These are phyloP conservation scores for Corythaixoides concolor DNA, from an alignment of 2,113 vertebrate species.

Conservation along the genomic window DNA sequence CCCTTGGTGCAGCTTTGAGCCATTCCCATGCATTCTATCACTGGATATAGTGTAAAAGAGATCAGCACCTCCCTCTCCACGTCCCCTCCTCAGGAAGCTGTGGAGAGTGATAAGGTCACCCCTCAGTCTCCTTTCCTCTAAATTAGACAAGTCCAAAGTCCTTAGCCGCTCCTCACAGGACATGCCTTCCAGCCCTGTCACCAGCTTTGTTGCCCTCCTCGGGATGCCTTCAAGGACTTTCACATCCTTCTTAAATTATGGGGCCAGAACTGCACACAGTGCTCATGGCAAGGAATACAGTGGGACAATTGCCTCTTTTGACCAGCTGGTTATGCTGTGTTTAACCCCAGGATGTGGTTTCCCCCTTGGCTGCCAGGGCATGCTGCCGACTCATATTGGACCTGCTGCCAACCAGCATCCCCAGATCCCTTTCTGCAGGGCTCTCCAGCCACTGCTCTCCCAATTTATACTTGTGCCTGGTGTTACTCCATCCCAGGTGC, in stretches of 20 bases:
- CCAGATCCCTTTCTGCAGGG: neutral
- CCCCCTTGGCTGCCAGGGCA: neutral
- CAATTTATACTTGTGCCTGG: neutral
- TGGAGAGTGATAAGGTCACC: neutral
- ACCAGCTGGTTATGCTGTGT: too few relatives aligned
- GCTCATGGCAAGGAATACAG: too few relatives aligned
- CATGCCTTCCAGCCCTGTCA: too few relatives aligned
- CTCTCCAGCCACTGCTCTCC: neutral
- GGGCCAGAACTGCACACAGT: too few relatives aligned
- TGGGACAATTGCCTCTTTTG: too few relatives aligned
- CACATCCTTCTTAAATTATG: too few relatives aligned
- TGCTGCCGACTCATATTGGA: neutral
- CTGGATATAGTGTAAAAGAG: neutral
- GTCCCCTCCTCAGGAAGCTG: neutral
- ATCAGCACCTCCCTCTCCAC: neutral
- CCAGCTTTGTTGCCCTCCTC: too few relatives aligned
- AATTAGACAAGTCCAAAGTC: too few relatives aligned
- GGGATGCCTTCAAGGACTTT: too few relatives aligned
- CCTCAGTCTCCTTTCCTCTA: neutral
- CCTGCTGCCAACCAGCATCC: neutral
- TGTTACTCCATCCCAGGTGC: neutral
- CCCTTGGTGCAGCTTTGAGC: neutral
- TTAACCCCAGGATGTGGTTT: neutral
- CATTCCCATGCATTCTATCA: neutral
- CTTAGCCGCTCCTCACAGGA: too few relatives aligned